phyloP scores from a whole-genome alignment of 2,113 vertebrate species.

The Neoarius graeffei region DNA sequence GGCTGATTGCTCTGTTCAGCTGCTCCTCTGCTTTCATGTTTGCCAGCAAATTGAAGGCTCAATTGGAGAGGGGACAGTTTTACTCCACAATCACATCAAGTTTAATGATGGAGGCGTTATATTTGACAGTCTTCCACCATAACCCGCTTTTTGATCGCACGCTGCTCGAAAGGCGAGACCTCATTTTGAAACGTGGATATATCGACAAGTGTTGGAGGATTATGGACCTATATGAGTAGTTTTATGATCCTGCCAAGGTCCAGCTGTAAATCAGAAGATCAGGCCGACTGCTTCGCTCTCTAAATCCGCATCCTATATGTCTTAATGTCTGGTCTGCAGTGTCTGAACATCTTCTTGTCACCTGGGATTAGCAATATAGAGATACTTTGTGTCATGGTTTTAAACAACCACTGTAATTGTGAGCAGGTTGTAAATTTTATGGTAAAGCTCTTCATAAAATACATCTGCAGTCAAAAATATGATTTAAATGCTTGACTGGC shows the following conservation, averaged over 20 bases:
- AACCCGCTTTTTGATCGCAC: conserved; percentile 15
- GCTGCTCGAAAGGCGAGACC: background rate
- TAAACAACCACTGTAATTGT: background rate
- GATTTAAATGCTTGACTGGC: background rate
- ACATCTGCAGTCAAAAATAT: background rate
- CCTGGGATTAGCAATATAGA: background rate
- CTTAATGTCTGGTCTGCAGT: background rate
- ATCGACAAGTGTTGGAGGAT: conserved; percentile 37
- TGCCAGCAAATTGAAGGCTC: conserved; percentile 62
- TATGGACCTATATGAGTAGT: conserved; percentile 30
- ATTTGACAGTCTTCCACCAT: conserved; percentile 44
- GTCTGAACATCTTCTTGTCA: conserved; percentile 1
- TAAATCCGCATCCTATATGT: background rate
- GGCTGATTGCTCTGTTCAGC: conserved; percentile 71
- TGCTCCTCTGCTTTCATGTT: conserved; percentile 68
- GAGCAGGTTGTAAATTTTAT: background rate
- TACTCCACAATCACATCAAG: conserved; percentile 51
- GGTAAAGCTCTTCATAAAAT: background rate
- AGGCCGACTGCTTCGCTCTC: background rate
- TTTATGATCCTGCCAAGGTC: conserved; percentile 28
- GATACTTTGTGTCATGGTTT: background rate
- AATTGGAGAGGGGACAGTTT: conserved; percentile 47
- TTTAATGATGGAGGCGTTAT: conserved; percentile 50
- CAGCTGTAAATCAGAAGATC: conserved; percentile 32
- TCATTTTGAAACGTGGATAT: conserved; percentile 37